Evolutionary conservation across 2,888 invertebrate genomes (phyloP), one percentile per base, ranked within the genome.

Genomic region (Chorisops tibialis): DNA sequence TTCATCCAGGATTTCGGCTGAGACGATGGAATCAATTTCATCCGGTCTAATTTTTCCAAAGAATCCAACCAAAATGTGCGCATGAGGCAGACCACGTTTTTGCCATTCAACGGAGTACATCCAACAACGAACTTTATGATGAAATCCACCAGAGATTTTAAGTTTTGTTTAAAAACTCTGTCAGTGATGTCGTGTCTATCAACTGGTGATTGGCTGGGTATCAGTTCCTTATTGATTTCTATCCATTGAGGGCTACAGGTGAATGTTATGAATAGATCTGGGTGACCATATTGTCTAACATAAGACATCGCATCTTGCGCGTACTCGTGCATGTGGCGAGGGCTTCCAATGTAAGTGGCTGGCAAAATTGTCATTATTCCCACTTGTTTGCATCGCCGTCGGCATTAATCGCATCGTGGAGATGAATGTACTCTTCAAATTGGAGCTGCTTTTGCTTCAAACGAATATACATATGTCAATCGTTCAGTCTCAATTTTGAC

Each of bases 51-150:
- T 69, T 67, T 69, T 72, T 1, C 71, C 65, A 11, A 65, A 47
- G 12, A 73, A 67, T 75, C 74, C 75, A 67, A 72, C 35, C 24
- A 75, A 52, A 66, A 71, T 69, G 56, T 71, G 71, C 18, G 69
- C 71, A 63, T 73, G 71, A 2, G 72, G 73, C 48, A 75, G 64
- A 19, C 73, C 72, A 43, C 72, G 61, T 59, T 75, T 75, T 60
- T 75, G 74, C 70, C 70, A 70, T 52, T 72, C 70, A 22, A 70
- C 54, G 7, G 69, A 66, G 64, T 68, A 69, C 68, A 68, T 62
- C 66, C 67, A 71, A 39, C 70, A 71, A 4, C 66, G 62, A 14
- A 43, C 49, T 67, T 65, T 11, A 62, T 60, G 49, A 67, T 61
- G 12, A 67, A 51, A 62, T 67, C 63, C 63, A 65, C 67, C 12